Evolutionary conservation across 2,888 invertebrate genomes (phyloP), one percentile per base, ranked within the genome.

Genomic region (Tortrix viridana): DNA sequence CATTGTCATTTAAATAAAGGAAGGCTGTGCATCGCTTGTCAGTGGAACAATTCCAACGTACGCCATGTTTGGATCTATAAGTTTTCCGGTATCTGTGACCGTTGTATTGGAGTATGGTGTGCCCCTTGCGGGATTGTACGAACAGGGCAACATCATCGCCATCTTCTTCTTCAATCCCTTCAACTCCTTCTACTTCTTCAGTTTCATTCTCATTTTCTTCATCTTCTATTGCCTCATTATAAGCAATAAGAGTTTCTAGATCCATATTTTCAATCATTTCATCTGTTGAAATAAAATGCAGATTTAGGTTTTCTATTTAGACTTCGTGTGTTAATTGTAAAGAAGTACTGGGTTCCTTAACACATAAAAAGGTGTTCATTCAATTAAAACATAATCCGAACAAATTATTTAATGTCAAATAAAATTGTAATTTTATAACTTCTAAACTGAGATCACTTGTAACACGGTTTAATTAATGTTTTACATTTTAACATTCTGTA

Each of bases 41-140:
- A 1, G 72, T 65, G 0, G 85, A 82, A 63, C 91, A 91, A 6
- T 70, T 75, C 89, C 90, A 91, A 6, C 85, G 76, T 0, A 74
- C 73, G 0, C 89, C 89, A 20, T 73, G 67, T 65, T 77, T 86
- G 1, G 81, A 74, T 54, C 68, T 80, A 59, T 87, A 85, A 1
- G 75, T 75, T 66, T 81, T 87, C 53, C 82, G 77, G 59, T 88
- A 91, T 68, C 82, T 79, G 54, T 82, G 74, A 1, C 84, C 84
- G 20, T 82, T 82, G 66, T 83, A 83, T 64, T 83, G 79, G 14
- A 91, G 72, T 14, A 86, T 72, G 0, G 79, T 81, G 49, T 77
- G 84, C 0, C 89, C 88, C 60, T 70, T 79, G 4, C 70, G 70
- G 0, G 88, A 80, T 64, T 87, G 74, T 1, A 88, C 67, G 52